These are phyloP conservation scores for Orussus abietinus DNA, from an alignment of 1,140 invertebrate genomes.

Conservation along the genomic window DNA sequence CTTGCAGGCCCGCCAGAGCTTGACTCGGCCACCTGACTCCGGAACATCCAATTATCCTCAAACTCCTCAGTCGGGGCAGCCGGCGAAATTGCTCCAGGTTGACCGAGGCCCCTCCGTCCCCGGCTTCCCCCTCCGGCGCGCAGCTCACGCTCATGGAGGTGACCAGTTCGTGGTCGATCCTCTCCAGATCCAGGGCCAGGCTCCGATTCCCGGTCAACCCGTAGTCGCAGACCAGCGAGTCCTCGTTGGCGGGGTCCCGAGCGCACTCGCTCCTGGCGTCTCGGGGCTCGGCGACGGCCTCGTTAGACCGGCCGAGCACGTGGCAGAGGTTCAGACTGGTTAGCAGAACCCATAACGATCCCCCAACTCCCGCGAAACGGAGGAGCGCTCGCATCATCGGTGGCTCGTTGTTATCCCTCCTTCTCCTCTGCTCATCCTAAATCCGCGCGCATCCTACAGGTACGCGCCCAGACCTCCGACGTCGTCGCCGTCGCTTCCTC, in stretches of 20 bases:
- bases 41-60: constrained; percentile 82
- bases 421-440: constrained; percentile 14
- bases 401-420: constrained; percentile 21
- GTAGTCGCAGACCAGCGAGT: constrained; percentile 74
- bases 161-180: too few species aligned
- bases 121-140: constrained; percentile 16
- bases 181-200: too few species aligned
- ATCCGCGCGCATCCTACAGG: constrained; percentile 9
- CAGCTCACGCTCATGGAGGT: too few species aligned
- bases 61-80: constrained; percentile 69
- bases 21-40: constrained; percentile 69
- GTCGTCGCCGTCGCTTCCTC: too few species aligned
- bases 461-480: neutral
- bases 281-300: constrained; percentile 66
- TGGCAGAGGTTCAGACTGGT: constrained; percentile 32
- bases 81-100: constrained; percentile 77
- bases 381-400: constrained; percentile 33
- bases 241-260: constrained; percentile 68
- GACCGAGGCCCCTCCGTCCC: constrained; percentile 61
- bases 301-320: constrained; percentile 47
- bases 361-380: constrained; percentile 16
- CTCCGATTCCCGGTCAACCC: constrained; percentile 57
- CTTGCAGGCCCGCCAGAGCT: constrained; percentile 67
- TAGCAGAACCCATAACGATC: constrained; percentile 27
- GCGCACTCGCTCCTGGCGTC: constrained; percentile 79